A percentile compares a stretch with the other conserved stretches of the same genome.
phyloP scores from a whole-genome alignment of 2,113 vertebrate genomes.

The Oostethus manadensis region DNA sequence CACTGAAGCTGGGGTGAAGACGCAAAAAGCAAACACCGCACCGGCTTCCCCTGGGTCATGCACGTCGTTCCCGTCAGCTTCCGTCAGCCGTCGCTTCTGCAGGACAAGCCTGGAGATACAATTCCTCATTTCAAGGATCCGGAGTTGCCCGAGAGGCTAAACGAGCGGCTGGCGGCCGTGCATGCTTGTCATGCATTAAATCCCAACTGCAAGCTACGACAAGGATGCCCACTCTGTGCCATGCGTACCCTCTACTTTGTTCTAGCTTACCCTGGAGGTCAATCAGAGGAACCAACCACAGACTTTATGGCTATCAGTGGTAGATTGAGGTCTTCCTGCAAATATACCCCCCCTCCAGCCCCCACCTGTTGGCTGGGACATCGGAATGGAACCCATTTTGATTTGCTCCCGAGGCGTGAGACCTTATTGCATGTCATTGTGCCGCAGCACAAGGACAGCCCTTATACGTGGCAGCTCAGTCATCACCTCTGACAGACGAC shows the following conservation, averaged over 20 bases:
- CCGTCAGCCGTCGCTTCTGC: no score
- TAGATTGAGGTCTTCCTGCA: slow-evolving; percentile 63
- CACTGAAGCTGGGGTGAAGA: no score
- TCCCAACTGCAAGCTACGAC: no score
- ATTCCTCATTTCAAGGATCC: no score
- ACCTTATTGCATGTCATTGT: slow-evolving; percentile 48
- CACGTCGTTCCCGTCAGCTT: no score
- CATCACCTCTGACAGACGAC: slow-evolving; percentile 16
- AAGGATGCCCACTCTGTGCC: no score
- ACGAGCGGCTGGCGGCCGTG: neutral
- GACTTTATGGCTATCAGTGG: slow-evolving; percentile 53
- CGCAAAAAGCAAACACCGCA: no score
- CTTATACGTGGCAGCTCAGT: slow-evolving; percentile 46
- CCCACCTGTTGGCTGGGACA: slow-evolving; percentile 55
- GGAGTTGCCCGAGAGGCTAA: neutral
- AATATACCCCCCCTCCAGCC: slow-evolving; percentile 54
- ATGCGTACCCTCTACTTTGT: neutral
- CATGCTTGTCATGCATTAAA: neutral
- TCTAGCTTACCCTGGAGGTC: slow-evolving; percentile 59
- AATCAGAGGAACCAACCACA: slow-evolving; percentile 40
- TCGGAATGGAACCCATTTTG: slow-evolving; percentile 41
- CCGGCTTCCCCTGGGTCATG: no score
- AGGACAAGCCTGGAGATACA: no score
- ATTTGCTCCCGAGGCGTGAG: slow-evolving; percentile 56
- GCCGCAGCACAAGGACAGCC: slow-evolving; percentile 22